Conservation (phyloP, 2,888 invertebrate species). For the Ochropleura plecta region DNA sequence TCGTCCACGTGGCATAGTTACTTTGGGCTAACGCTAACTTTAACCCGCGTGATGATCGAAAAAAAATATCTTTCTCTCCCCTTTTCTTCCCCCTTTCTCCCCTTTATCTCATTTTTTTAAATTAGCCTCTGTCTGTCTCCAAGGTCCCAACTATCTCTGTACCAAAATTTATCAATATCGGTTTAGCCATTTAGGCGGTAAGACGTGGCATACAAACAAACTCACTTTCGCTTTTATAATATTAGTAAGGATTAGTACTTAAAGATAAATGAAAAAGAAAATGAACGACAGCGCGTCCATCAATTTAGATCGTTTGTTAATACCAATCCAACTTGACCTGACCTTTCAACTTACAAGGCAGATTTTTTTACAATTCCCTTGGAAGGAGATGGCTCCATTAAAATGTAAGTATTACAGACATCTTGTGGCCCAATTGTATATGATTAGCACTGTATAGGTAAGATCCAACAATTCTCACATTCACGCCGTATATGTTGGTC, state of each 20-base stretch:
- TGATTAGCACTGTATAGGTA: conserved; percentile 47
- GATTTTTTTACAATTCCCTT: conserved; percentile 44
- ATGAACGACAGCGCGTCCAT: background rate
- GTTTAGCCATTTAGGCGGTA: too few species aligned
- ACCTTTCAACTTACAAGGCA: conserved; percentile 22
- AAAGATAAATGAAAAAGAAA: background rate
- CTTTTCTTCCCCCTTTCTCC: too few species aligned
- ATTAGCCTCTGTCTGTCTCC: too few species aligned
- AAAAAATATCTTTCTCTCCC: too few species aligned
- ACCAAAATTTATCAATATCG: too few species aligned
- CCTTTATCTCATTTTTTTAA: too few species aligned
- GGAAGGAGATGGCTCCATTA: conserved; percentile 57
- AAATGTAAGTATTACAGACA: conserved; percentile 53
- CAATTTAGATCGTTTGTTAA: background rate
- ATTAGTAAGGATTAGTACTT: background rate
- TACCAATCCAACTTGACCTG: background rate
- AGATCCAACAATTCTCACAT: conserved; percentile 37
- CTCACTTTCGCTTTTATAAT: background rate
- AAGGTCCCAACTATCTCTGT: too few species aligned
- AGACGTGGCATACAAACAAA: too few species aligned
- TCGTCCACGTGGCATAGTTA: too few species aligned
- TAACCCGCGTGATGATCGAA: too few species aligned
- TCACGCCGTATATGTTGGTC: conserved; percentile 50
- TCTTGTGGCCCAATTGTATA: conserved; percentile 63
- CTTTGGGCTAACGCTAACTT: too few species aligned